phyloP scores from a whole-genome alignment of 2,113 vertebrate genomes.

The Enhydra lutris region DNA sequence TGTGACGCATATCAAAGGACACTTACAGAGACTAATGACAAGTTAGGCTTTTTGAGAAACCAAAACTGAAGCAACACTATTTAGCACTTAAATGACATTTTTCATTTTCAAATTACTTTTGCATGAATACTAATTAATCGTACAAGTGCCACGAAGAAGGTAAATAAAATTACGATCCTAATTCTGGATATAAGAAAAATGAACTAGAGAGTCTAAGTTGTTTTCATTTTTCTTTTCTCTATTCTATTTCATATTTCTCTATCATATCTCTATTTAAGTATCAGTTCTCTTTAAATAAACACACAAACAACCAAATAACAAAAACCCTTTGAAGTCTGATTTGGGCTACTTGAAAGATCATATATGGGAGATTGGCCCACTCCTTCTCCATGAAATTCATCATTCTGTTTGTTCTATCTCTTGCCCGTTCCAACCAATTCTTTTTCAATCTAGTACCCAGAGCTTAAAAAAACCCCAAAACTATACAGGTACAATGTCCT shows the following conservation, averaged over 20 bases:
- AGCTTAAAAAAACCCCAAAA: not conserved
- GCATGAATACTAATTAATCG: conserved; percentile 37
- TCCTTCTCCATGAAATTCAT: not conserved
- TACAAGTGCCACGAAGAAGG: not conserved
- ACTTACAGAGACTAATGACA: conserved; percentile 43
- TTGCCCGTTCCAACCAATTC: not conserved
- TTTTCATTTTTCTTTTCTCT: not conserved
- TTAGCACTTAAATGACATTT: conserved; percentile 39
- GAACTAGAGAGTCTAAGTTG: not conserved
- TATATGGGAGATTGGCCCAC: not conserved
- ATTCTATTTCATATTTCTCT: not conserved
- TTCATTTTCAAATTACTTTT: conserved; percentile 46
- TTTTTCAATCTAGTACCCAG: not conserved
- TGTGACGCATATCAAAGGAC: not conserved
- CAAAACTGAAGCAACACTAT: conserved; percentile 15
- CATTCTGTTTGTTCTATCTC: not conserved
- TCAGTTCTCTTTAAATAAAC: not conserved
- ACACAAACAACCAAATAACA: not conserved
- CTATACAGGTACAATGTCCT: not conserved
- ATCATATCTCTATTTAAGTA: not conserved
- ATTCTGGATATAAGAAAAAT: conserved; percentile 29
- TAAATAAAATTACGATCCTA: conserved; percentile 29
- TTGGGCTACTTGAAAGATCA: not conserved
- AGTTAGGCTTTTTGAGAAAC: conserved; percentile 45
- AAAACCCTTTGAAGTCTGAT: not conserved